phyloP scores from a whole-genome alignment of 2,113 vertebrate genomes.

The Oostethus manadensis region DNA sequence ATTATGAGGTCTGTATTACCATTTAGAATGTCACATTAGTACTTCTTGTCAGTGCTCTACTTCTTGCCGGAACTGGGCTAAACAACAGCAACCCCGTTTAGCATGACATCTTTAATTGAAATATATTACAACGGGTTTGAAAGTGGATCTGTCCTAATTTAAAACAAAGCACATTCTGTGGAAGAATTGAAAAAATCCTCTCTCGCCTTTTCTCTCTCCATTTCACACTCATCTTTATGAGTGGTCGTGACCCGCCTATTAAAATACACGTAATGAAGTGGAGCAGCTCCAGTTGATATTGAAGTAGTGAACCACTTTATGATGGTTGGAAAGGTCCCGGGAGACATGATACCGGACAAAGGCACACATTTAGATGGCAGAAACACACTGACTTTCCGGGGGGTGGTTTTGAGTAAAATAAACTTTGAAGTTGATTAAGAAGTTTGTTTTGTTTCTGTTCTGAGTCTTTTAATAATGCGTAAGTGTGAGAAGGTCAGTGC shows the following conservation, averaged over 20 bases:
- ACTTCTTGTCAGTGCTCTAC: not conserved
- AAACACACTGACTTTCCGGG: not conserved
- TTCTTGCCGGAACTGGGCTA: slow-evolving; percentile 20
- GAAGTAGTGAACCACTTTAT: not conserved
- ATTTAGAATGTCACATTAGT: no score
- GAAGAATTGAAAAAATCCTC: slow-evolving; percentile 5
- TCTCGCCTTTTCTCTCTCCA: not conserved
- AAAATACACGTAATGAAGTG: slow-evolving; percentile 20
- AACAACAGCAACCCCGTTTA: slow-evolving; percentile 10
- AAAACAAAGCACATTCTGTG: slow-evolving; percentile 25
- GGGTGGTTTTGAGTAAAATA: not conserved
- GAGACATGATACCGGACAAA: slow-evolving; percentile 5
- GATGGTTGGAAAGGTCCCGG: not conserved
- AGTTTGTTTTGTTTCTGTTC: not conserved
- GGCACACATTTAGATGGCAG: not conserved
- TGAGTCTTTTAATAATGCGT: slow-evolving; percentile 16
- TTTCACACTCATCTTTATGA: slow-evolving; percentile 14
- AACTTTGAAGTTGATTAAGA: not conserved
- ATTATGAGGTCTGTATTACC: no score
- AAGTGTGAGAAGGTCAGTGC: slow-evolving; percentile 23
- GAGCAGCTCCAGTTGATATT: slow-evolving; percentile 3
- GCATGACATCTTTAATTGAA: slow-evolving; percentile 25
- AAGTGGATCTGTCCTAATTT: slow-evolving; percentile 48
- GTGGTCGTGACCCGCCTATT: slow-evolving; percentile 24
- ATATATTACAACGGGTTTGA: slow-evolving; percentile 18